Evolutionary conservation across 2,113 vertebrate species (phyloP), one percentile per base, ranked within the genome.

Genomic region (Uria lomvia): DNA sequence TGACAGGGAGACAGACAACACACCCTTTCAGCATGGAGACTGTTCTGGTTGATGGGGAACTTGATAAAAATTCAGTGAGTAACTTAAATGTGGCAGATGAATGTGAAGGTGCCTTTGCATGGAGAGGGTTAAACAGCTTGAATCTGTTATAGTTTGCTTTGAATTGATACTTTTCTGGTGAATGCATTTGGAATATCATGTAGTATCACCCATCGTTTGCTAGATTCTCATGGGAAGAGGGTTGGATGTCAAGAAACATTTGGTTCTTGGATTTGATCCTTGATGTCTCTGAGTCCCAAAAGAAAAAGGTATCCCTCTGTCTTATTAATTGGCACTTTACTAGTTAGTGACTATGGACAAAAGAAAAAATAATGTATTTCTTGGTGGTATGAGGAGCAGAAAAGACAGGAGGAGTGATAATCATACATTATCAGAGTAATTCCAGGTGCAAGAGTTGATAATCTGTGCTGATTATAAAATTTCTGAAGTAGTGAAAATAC

Each of bases 61-160:
- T 95, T 79, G 98, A 98, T 52, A 97, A 93, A 96, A 96, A 92
- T 97, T 97, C 62, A 94, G 98, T 98, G 88, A 98, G 98, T 98
- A 96, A 63, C 88, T 96, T 62, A 70, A 87, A 62, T 50, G 24
- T 45, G 53, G 15, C 29, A 88, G 52, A 62, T 43, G 30, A 60
- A 90, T 4, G 9, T 58, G 53, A 85, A 75, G 24, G 26, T 79
- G 8, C 5, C 83, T 86, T 79, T 92, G 6, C 9, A 53, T 20
- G n/a, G 49, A 79, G 14, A 45, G 12, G 6, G 18, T 82, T 90
- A 79, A 88, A 82, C 2, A 0, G 8, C 24, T 75, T 78, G 24
- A 72, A 45, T 90, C 27, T 59, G 8, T 76, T 70, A 34, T 55
- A 12, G 32, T 91, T 76, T 6, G 1, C 8, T 63, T 92, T 74